Percentiles rank a stretch among this genome's conserved stretches.
Conservation (phyloP, 2,888 invertebrate genomes). For the Cacoxenus indagator region DNA sequence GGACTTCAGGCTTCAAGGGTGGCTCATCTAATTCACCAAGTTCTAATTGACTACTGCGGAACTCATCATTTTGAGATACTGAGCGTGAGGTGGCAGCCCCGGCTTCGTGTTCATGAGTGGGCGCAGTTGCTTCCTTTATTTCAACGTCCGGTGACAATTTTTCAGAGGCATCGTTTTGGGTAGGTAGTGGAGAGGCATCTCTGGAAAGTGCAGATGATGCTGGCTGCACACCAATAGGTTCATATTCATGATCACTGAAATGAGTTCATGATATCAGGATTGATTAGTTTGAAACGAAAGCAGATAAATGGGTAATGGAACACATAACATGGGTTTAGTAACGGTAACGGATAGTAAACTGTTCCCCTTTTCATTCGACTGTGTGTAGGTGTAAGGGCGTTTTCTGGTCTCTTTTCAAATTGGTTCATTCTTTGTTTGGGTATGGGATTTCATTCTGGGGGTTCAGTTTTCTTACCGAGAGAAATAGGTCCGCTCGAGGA, state of each 20-base stretch:
- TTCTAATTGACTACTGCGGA: conserved; percentile 79
- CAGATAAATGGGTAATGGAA: not conserved
- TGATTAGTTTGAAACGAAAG: not conserved
- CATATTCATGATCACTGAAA: conserved; percentile 92
- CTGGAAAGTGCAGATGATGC: conserved; percentile 34
- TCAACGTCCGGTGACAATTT: conserved; percentile 26
- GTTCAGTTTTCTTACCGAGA: conserved; percentile 67
- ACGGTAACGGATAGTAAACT: conserved; percentile 46
- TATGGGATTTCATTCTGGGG: conserved; percentile 33
- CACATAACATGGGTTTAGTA: conserved; percentile 24
- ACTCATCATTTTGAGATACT: conserved; percentile 77
- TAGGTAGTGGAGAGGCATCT: conserved; percentile 47
- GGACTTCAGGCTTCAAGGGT: conserved; percentile 74
- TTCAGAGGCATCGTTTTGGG: conserved; percentile 23
- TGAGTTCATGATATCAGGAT: conserved; percentile 6
- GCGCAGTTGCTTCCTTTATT: conserved; percentile 62
- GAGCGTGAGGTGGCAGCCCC: conserved; percentile 73
- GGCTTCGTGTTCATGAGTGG: conserved; percentile 74
- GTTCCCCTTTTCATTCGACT: conserved; percentile 32
- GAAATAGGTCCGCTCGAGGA: conserved; percentile 67
- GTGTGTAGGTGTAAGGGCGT: conserved; percentile 30
- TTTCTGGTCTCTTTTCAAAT: conserved; percentile 33
- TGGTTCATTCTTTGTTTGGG: conserved; percentile 32
- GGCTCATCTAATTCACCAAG: conserved; percentile 77
- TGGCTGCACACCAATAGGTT: conserved; percentile 83